phyloP scores from a whole-genome alignment of 2,888 invertebrate species.

The Hydraecia micacea region DNA sequence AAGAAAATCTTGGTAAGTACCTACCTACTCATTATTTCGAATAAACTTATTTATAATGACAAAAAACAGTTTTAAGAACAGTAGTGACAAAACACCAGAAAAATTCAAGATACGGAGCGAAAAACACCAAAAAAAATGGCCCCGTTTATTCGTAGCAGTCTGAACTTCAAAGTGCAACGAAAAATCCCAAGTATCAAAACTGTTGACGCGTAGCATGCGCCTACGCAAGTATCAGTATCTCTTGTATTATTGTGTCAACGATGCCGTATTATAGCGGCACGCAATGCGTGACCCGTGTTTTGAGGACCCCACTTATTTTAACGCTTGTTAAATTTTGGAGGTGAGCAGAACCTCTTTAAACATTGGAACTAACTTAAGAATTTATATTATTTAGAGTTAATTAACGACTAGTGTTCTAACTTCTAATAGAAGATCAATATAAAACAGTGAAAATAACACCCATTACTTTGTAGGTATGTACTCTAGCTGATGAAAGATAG shows the following conservation, averaged over 20 bases:
- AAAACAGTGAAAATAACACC: not conserved
- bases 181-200: slow-evolving; percentile 62
- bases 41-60: not conserved
- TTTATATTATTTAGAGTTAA: not conserved
- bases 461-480: not conserved
- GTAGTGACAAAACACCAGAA: not conserved
- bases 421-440: not conserved
- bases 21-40: not conserved
- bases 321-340: slow-evolving; percentile 23
- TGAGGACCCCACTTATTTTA: slow-evolving; percentile 30
- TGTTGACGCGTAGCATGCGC: slow-evolving; percentile 24
- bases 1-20: no score
- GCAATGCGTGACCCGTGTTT: slow-evolving; percentile 50
- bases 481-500: not conserved
- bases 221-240: slow-evolving; percentile 47
- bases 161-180: not conserved
- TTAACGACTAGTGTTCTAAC: not conserved
- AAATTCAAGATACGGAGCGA: not conserved
- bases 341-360: slow-evolving; percentile 22
- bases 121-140: not conserved
- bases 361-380: not conserved
- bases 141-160: no score
- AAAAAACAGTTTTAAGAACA: not conserved
- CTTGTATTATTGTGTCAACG: slow-evolving; percentile 62
- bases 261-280: slow-evolving; percentile 49